Conservation (phyloP, 2,797 vertebrate species). For the Yasuhikotakia modesta region DNA sequence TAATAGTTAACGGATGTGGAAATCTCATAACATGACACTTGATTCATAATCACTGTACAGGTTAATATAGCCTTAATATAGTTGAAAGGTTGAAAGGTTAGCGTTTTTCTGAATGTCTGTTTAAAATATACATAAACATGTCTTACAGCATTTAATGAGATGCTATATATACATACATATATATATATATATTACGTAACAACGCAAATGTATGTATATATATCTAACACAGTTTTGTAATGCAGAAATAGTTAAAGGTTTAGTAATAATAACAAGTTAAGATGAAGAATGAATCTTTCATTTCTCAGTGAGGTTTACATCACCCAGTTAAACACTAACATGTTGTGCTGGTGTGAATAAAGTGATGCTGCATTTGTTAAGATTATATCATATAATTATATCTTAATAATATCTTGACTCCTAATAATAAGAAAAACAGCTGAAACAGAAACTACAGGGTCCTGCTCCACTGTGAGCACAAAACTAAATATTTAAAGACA, state of each 20-base stretch:
- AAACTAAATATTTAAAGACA: no score
- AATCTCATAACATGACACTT: neutral
- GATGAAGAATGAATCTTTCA: neutral
- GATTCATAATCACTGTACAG: neutral
- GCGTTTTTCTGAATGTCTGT: slow-evolving; percentile 16
- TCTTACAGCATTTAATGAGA: neutral
- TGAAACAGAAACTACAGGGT: no score
- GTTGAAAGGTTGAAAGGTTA: slow-evolving; percentile 10
- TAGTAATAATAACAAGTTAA: neutral
- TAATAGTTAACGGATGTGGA: no score
- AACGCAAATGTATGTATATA: slow-evolving; percentile 1
- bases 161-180: neutral
- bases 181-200: neutral
- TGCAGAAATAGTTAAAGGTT: neutral
- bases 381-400: no score
- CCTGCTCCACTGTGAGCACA: no score
- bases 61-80: neutral
- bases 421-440: no score
- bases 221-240: neutral
- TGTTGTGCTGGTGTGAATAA: no score
- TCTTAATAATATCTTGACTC: no score
- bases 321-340: no score
- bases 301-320: no score
- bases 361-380: no score
- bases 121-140: neutral